Percentiles rank a stretch among this genome's conserved stretches.
Evolutionary conservation across 1,140 invertebrate species (phyloP).

Genomic region (Pantala flavescens): DNA sequence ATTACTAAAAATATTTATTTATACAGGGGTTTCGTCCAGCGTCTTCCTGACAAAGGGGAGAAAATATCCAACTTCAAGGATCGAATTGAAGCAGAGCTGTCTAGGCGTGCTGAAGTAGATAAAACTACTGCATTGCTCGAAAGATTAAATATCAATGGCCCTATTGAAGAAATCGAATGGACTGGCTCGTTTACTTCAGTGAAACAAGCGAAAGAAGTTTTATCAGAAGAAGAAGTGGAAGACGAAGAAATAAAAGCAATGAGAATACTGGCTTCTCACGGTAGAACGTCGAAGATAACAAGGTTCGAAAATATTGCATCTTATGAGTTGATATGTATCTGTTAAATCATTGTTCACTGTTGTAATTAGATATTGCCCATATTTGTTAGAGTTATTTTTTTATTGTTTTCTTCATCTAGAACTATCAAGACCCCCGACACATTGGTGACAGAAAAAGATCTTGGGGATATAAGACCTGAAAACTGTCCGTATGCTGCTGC

Average conservation of each 20-base stretch:
- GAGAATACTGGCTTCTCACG: conserved; percentile 48
- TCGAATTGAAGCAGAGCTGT: conserved; percentile 44
- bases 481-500: background rate
- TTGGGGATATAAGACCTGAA: conserved; percentile 35
- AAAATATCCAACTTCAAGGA: conserved; percentile 46
- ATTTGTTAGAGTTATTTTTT: background rate
- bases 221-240: conserved; percentile 48
- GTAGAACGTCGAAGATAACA: conserved; percentile 23
- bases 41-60: conserved; percentile 55
- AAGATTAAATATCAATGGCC: conserved; percentile 46
- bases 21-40: conserved; percentile 36
- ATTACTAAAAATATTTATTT: conserved; percentile 8
- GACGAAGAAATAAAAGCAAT: conserved; percentile 52
- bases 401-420: conserved; percentile 24
- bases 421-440: conserved; percentile 40
- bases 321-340: conserved; percentile 8
- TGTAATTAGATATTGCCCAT: conserved; percentile 19
- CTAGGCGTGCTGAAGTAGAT: conserved; percentile 44
- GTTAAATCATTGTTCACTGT: conserved; percentile 14
- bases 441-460: conserved; percentile 48
- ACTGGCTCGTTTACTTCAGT: conserved; percentile 38
- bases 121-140: conserved; percentile 45
- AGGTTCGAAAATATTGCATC: conserved; percentile 21
- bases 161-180: conserved; percentile 54
- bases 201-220: conserved; percentile 27